Evolutionary conservation across 2,113 vertebrate species (phyloP).

Genomic region (Heliornis fulica): DNA sequence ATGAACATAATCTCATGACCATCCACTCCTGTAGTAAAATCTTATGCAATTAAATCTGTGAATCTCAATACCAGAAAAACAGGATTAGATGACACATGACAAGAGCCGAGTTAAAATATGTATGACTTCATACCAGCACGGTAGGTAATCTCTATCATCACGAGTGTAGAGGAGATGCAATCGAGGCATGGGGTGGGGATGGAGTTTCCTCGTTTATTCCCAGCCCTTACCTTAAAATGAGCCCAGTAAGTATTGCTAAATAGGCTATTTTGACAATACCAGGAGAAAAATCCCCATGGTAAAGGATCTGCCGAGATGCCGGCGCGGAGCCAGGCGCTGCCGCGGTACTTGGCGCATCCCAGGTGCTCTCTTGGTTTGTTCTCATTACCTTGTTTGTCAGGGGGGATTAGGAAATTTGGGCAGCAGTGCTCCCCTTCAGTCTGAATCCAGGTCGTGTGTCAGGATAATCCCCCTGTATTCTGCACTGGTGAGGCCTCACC

Average conservation of each 20-base stretch:
- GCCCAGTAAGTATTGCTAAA: background rate
- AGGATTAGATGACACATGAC: conserved; percentile 55
- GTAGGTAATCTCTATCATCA: background rate
- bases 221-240: background rate
- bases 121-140: background rate
- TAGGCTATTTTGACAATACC: background rate
- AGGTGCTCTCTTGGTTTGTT: background rate
- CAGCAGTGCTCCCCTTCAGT: background rate
- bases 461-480: no score
- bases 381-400: accelerated
- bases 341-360: background rate
- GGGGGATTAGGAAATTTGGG: background rate
- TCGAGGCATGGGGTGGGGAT: background rate
- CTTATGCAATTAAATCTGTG: background rate
- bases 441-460: background rate
- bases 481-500: no score
- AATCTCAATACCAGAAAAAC: conserved; percentile 65
- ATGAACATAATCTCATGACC: conserved; percentile 33
- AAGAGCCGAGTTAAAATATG: conserved; percentile 1
- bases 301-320: background rate
- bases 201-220: background rate
- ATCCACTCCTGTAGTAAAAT: conserved; percentile 49
- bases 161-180: background rate
- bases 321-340: background rate
- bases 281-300: no score